Percentiles rank a stretch among this genome's conserved stretches.
phyloP scores from a whole-genome alignment of 2,888 invertebrate genomes.

The Lymantria monacha region DNA sequence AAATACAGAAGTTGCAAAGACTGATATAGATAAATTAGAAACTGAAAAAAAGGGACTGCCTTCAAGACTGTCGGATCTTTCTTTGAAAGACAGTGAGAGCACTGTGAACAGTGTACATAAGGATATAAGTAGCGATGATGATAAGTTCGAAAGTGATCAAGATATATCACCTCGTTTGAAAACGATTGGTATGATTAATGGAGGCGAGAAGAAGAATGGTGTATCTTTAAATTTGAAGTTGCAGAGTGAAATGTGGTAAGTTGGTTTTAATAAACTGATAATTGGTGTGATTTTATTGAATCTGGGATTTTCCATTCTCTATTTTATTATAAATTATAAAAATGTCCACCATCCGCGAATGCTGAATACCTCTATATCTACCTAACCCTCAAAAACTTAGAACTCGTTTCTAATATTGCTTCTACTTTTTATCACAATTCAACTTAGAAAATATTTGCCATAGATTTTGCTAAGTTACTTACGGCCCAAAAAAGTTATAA shows the following conservation, averaged over 20 bases:
- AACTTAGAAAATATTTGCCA: no score
- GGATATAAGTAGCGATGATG: conserved; percentile 66
- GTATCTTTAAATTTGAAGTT: conserved; percentile 70
- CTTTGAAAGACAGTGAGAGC: conserved; percentile 61
- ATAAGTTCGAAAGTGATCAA: conserved; percentile 62
- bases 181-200: conserved; percentile 43
- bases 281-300: neutral
- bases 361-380: no score
- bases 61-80: conserved; percentile 62
- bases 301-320: no score
- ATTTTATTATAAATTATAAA: no score
- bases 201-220: conserved; percentile 61
- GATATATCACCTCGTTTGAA: conserved; percentile 57
- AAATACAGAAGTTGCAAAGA: conserved; percentile 34
- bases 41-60: conserved; percentile 49
- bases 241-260: conserved; percentile 74
- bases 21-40: conserved; percentile 39
- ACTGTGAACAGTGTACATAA: conserved; percentile 37
- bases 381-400: no score
- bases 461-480: no score
- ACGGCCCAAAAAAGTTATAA: no score
- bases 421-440: no score
- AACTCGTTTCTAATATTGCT: no score
- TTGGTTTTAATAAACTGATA: neutral
- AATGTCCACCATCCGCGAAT: no score